phyloP scores from a whole-genome alignment of 2,113 vertebrate genomes.

The Illadopsis cleaveri region DNA sequence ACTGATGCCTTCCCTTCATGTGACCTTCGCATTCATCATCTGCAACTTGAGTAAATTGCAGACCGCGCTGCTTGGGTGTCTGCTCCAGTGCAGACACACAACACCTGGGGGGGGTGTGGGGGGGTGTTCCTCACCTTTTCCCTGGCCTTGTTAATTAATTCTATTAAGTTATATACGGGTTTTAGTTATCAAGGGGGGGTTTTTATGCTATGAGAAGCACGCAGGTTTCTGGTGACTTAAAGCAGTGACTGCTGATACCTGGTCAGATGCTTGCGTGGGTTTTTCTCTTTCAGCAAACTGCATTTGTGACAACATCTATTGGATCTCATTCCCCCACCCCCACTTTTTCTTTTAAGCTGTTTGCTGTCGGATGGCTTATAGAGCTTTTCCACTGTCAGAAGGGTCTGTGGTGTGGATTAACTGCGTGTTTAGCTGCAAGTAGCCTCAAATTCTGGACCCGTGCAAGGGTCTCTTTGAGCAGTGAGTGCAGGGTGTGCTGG shows the following conservation, averaged over 20 bases:
- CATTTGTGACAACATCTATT: background rate
- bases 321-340: background rate
- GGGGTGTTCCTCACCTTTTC: background rate
- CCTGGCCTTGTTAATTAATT: background rate
- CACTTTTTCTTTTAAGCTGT: background rate
- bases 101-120: background rate
- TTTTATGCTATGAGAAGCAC: accelerated
- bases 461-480: background rate
- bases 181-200: background rate
- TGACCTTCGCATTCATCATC: slow-evolving; percentile 60
- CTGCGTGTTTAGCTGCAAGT: background rate
- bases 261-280: background rate
- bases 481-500: background rate
- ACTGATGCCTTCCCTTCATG: slow-evolving; percentile 30
- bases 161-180: background rate
- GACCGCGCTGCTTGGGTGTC: background rate
- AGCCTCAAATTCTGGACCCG: background rate
- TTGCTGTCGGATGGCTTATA: background rate
- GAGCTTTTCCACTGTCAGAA: background rate
- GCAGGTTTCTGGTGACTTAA: background rate
- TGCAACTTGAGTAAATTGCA: slow-evolving; percentile 35
- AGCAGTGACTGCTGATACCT: background rate
- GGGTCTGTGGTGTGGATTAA: background rate
- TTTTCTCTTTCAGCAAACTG: background rate
- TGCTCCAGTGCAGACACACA: background rate